These are phyloP conservation scores for Elachura formosa DNA, from an alignment of 2,113 vertebrate species.

Conservation along the genomic window DNA sequence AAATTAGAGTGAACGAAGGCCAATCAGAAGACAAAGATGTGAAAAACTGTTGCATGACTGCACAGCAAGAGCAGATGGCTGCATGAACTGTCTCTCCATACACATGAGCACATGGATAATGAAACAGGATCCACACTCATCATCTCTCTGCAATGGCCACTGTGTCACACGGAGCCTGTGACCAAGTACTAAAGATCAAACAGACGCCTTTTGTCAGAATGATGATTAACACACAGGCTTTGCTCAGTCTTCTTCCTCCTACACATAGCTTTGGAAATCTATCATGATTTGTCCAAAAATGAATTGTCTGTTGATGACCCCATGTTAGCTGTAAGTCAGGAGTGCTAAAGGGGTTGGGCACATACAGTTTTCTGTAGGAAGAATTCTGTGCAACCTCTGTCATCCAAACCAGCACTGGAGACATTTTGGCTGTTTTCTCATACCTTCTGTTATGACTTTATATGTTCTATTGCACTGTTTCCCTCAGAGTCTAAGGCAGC, in stretches of 20 bases:
- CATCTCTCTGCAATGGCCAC: slow-evolving; percentile 27
- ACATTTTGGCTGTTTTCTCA: slow-evolving; percentile 14
- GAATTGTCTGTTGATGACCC: slow-evolving; percentile 41
- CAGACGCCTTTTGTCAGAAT: slow-evolving; percentile 3
- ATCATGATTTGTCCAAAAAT: slow-evolving; percentile 17
- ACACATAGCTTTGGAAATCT: slow-evolving; percentile 8
- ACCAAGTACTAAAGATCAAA: slow-evolving; percentile 25
- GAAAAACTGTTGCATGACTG: slow-evolving; percentile 50
- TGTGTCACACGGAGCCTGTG: background rate
- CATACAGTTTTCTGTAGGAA: slow-evolving; percentile 21
- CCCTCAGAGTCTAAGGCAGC: background rate
- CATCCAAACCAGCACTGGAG: background rate
- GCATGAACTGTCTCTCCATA: background rate
- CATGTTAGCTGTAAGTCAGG: background rate
- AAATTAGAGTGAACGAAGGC: slow-evolving; percentile 41
- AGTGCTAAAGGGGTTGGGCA: background rate
- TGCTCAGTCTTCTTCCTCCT: slow-evolving; percentile 21
- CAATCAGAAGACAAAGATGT: slow-evolving; percentile 31
- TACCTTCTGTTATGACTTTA: background rate
- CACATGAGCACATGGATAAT: slow-evolving; percentile 35
- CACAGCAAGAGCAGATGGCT: slow-evolving; percentile 47
- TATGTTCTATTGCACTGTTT: background rate
- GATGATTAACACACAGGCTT: slow-evolving; percentile 32
- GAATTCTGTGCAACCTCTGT: background rate
- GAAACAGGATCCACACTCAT: slow-evolving; percentile 35